phyloP scores from a whole-genome alignment of 2,113 vertebrate genomes.

The Sylvilagus bachmani region DNA sequence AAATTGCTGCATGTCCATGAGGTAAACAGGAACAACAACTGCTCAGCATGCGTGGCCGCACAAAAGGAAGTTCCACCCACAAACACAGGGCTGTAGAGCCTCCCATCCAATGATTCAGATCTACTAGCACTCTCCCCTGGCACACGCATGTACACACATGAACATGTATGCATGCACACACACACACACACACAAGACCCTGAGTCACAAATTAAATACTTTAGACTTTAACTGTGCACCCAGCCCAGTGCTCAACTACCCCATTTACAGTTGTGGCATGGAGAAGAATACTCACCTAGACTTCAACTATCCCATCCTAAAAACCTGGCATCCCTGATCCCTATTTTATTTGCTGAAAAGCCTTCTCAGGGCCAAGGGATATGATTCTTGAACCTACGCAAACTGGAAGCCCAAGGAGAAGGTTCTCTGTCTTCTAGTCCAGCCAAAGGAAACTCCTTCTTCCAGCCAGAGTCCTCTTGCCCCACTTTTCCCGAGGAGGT shows the following conservation, averaged over 20 bases:
- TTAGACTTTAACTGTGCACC: neutral
- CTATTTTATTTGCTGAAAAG: constrained; percentile 42
- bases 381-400: neutral
- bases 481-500: neutral
- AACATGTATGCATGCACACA: neutral
- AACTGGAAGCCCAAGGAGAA: constrained; percentile 23
- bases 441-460: constrained; percentile 22
- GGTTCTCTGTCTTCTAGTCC: neutral
- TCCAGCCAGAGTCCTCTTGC: neutral
- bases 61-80: constrained; percentile 32
- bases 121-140: neutral
- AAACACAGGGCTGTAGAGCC: neutral
- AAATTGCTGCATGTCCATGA: neutral
- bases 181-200: neutral
- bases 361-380: neutral
- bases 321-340: neutral
- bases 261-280: neutral
- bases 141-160: neutral
- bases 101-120: neutral
- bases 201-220: constrained; percentile 2
- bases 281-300: neutral
- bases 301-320: neutral
- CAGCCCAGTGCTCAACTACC: neutral
- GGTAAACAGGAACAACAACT: constrained; percentile 43
- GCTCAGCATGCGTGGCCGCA: neutral